Evolutionary conservation across 2,113 vertebrate species (phyloP).

Genomic region (Eidolon helvum): DNA sequence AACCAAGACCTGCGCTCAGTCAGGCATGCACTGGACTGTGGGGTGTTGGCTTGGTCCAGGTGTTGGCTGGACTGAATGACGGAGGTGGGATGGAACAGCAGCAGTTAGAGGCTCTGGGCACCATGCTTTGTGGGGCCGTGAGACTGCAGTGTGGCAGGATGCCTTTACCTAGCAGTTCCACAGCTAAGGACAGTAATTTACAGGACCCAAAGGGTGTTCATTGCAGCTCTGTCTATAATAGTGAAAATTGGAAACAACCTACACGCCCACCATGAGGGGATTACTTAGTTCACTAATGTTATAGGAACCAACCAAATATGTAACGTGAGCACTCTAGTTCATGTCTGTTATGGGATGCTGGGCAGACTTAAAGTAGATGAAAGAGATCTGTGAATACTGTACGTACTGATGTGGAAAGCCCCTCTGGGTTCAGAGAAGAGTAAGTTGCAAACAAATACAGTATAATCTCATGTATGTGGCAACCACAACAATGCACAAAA

Average conservation of each 20-base stretch:
- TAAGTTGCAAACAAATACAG: not conserved
- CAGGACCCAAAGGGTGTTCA: too few relatives aligned
- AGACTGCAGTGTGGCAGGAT: not conserved
- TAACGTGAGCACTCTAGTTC: not conserved
- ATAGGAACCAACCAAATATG: not conserved
- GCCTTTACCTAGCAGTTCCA: not conserved
- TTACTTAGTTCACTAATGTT: not conserved
- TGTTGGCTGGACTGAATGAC: not conserved
- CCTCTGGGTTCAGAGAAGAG: not conserved
- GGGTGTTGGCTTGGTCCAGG: fast-evolving
- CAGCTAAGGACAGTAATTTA: too few relatives aligned
- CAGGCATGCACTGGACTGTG: fast-evolving
- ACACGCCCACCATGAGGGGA: not conserved
- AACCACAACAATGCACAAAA: not conserved
- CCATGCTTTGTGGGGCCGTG: not conserved
- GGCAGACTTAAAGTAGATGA: not conserved
- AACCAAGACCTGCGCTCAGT: not conserved
- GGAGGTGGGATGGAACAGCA: fast-evolving
- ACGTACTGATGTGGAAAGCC: not conserved
- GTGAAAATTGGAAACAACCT: not conserved
- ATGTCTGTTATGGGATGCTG: not conserved
- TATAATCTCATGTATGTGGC: not conserved
- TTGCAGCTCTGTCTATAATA: not conserved
- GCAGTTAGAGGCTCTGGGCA: not conserved
- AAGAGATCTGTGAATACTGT: not conserved